phyloP scores from a whole-genome alignment of 2,888 invertebrate genomes.

The Eubasilissa splendida region DNA sequence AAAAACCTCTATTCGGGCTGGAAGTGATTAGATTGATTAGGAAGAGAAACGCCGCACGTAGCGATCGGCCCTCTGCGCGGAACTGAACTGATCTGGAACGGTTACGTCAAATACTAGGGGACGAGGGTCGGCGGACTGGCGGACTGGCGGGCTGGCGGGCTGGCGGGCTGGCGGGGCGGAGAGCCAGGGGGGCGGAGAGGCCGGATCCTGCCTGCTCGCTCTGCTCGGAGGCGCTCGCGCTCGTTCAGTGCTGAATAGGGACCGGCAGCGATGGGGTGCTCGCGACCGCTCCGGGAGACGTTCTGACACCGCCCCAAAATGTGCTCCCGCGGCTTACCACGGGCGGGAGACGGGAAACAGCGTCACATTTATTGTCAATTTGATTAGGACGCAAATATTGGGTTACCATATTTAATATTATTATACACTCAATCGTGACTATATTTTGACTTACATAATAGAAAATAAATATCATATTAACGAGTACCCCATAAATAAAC shows the following conservation, averaged over 20 bases:
- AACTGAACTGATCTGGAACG: constrained; percentile 65
- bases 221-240: not conserved
- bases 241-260: constrained; percentile 39
- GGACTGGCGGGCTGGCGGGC: constrained; percentile 56
- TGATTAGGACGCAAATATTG: not conserved
- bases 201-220: constrained; percentile 22
- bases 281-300: not conserved
- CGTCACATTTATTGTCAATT: constrained; percentile 30
- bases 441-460: too few species aligned
- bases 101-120: constrained; percentile 66
- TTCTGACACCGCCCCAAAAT: constrained; percentile 46
- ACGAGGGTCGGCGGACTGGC: constrained; percentile 61
- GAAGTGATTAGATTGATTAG: constrained; percentile 8
- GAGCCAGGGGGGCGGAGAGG: constrained; percentile 6
- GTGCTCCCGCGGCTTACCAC: constrained; percentile 12
- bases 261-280: constrained; percentile 8
- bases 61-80: constrained; percentile 68
- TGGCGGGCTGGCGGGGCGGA: constrained; percentile 34
- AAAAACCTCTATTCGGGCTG: constrained; percentile 16
- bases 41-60: constrained; percentile 21
- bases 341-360: not conserved
- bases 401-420: too few species aligned
- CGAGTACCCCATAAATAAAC: too few species aligned
- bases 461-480: too few species aligned
- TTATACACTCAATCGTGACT: too few species aligned